Base-by-base conservation (phyloP, 2,113 vertebrate species). In the Serilophus lunatus region DNA sequence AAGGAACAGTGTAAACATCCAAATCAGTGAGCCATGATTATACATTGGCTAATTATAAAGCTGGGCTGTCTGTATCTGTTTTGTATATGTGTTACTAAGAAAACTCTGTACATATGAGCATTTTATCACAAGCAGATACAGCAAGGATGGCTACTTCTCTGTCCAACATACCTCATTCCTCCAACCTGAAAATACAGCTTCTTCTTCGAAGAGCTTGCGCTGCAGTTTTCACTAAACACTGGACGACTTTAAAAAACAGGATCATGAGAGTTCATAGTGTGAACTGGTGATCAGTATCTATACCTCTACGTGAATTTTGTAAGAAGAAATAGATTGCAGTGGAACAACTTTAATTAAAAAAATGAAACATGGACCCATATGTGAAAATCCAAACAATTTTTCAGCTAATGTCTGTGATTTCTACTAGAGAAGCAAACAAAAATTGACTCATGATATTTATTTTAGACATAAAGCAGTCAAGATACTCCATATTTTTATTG, bases 401-500 rank as follows among this genome's bases (percentile, higher is more conserved):
- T 45, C 44, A 78, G 9, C 15, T 86, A 42, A 86, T 13, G 9
- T 18, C 47, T 3, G 0, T 36, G 16, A 81, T 24, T 60, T 19
- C 44, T 70, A 33, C 19, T 38, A 60, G 29, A 63, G 31, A 82
- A 57, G 35, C 15, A 61, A 88, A 59, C 25, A 76, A 42, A 64
- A 64, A 40, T 29, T 74, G 22, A 10, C 22, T 77, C 35, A 50
- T 35, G 13, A 47, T 44, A 33, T 20, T 80, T 70, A n/a, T 72
- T 61, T 82, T 47, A 57, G 31, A 80, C 36, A 49, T 12, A 76
- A 84, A 78, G 31, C 57, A 75, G 8, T 33, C 75, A 79, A 49
- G 8, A 36, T 35, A 38, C 28, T 70, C 12, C 31, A 26, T 17
- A 36, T 28, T 69, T 96, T 97, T 95, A 95, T 94, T 96, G 59